phyloP scores from a whole-genome alignment of 2,888 invertebrate species.

The Zaprionus lineosus region DNA sequence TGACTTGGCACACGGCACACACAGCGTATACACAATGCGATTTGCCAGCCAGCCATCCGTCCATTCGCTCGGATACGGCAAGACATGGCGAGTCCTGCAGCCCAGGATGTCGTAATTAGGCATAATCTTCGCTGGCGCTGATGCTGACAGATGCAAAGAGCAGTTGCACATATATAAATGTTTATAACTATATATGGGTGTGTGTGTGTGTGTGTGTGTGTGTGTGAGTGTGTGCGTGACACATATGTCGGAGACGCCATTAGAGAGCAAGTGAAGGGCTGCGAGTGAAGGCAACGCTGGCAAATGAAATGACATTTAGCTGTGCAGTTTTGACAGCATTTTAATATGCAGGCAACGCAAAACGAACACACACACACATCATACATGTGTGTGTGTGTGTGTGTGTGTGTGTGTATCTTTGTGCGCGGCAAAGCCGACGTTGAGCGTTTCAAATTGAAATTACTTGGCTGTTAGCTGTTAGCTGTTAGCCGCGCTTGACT shows the following conservation, averaged over 20 bases:
- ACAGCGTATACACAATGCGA: slow-evolving; percentile 34
- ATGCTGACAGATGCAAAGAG: slow-evolving; percentile 37
- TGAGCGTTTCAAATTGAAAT: slow-evolving; percentile 58
- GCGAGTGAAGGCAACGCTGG: slow-evolving; percentile 27
- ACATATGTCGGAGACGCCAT: slow-evolving; percentile 23
- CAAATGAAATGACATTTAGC: slow-evolving; percentile 73
- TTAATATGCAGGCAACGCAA: slow-evolving; percentile 63
- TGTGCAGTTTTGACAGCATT: slow-evolving; percentile 68
- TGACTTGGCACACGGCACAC: no score
- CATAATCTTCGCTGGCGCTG: slow-evolving; percentile 47
- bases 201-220: slow-evolving; percentile 10
- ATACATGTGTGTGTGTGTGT: slow-evolving; percentile 8
- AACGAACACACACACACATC: slow-evolving; percentile 14
- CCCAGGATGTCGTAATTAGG: slow-evolving; percentile 46
- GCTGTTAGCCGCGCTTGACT: slow-evolving; percentile 40
- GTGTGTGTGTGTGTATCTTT: background rate
- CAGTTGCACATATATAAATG: background rate
- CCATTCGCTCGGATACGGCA: background rate
- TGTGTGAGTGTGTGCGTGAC: slow-evolving; percentile 1
- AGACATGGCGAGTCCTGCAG: slow-evolving; percentile 14
- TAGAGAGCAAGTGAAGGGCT: slow-evolving; percentile 14
- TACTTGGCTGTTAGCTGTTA: slow-evolving; percentile 48
- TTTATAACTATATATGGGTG: background rate
- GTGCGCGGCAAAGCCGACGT: slow-evolving; percentile 35
- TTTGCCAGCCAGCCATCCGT: background rate